A percentile compares a stretch with the other conserved stretches of the same genome.
Evolutionary conservation across 2,797 vertebrate species (phyloP).

Genomic region (Eutrigla gurnardus): DNA sequence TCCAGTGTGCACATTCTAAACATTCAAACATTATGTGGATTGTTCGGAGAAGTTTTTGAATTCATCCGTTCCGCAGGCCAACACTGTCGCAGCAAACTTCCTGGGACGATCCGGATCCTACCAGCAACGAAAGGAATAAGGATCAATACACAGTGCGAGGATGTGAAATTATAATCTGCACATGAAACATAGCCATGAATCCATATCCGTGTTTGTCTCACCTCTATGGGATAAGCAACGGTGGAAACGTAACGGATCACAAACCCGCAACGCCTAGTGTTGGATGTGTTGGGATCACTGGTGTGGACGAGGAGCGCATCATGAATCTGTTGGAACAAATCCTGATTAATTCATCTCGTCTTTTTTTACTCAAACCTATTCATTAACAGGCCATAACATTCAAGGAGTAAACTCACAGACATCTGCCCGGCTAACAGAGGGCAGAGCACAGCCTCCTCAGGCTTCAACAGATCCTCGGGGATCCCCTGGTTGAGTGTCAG

Average conservation of each 20-base stretch:
- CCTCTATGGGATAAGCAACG: conserved; percentile 81
- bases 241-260: conserved; percentile 87
- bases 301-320: conserved; percentile 86
- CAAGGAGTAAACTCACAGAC: conserved; percentile 82
- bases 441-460: conserved; percentile 76
- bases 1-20: neutral
- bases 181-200: neutral
- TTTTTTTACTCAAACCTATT: neutral
- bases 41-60: conserved; percentile 79
- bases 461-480: conserved; percentile 80
- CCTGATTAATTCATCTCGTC: neutral
- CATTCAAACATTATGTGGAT: conserved; percentile 26
- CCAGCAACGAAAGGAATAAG: conserved; percentile 15
- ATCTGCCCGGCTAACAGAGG: conserved; percentile 86
- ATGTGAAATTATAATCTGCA: neutral
- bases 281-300: conserved; percentile 86
- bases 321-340: conserved; percentile 76
- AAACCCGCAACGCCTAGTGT: conserved; percentile 84
- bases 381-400: neutral
- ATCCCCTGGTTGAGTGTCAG: conserved; percentile 88
- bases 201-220: conserved; percentile 40
- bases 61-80: conserved; percentile 79
- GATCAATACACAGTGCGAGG: neutral
- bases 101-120: conserved; percentile 85
- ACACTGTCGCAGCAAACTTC: conserved; percentile 75